These are phyloP conservation scores for Ispidina lecontei DNA, from an alignment of 2,797 vertebrate genomes.

Conservation along the genomic window DNA sequence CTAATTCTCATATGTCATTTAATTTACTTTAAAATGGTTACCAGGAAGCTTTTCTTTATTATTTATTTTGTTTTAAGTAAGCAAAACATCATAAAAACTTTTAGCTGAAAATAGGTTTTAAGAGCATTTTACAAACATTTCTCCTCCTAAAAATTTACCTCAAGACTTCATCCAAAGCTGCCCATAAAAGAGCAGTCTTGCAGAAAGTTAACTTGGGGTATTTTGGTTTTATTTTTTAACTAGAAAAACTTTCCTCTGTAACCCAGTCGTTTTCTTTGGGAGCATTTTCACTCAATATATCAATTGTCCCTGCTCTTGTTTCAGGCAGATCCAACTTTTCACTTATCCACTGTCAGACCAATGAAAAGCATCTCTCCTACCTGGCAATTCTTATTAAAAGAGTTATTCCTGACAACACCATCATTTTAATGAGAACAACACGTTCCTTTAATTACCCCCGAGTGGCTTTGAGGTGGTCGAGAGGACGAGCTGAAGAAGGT, in stretches of 20 bases:
- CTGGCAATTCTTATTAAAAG: not conserved
- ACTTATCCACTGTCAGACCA: not conserved
- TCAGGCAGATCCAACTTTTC: constrained; percentile 7
- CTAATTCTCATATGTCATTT: constrained; percentile 54
- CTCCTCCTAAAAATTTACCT: not conserved
- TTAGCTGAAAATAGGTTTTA: not conserved
- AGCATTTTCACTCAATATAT: not conserved
- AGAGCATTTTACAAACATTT: not conserved
- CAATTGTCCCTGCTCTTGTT: not conserved
- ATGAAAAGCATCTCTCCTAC: not conserved
- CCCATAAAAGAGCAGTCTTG: not conserved
- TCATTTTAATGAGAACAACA: not conserved
- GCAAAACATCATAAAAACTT: not conserved
- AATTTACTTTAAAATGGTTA: constrained; percentile 56
- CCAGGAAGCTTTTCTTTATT: not conserved
- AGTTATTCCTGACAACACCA: not conserved
- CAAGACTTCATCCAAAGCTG: not conserved
- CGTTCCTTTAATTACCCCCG: constrained; percentile 2
- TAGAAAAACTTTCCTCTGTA: not conserved
- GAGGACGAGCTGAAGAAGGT: not conserved
- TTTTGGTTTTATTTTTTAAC: not conserved
- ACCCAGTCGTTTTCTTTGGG: not conserved
- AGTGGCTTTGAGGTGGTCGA: constrained; percentile 1
- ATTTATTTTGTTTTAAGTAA: not conserved
- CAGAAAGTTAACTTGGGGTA: not conserved